Evolutionary conservation across 2,888 invertebrate genomes (phyloP).

Genomic region (Cyaniris semiargus): DNA sequence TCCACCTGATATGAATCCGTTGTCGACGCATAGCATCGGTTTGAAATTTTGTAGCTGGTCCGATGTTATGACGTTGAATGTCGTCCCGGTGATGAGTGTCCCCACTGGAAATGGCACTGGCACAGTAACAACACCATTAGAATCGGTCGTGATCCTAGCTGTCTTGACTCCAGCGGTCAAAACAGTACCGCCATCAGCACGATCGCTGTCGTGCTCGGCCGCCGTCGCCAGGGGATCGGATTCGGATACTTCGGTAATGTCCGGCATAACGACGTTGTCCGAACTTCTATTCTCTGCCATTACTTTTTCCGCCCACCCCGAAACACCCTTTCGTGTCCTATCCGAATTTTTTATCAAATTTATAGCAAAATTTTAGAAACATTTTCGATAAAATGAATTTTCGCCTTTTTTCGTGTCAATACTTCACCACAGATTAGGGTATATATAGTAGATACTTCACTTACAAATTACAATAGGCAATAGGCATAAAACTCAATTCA

Average conservation of each 20-base stretch:
- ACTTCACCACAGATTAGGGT: background rate
- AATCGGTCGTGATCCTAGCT: constrained; percentile 58
- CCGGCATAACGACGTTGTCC: constrained; percentile 85
- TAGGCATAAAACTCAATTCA: background rate
- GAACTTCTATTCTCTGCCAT: constrained; percentile 75
- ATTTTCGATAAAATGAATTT: constrained; percentile 13
- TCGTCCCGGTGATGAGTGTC: constrained; percentile 88
- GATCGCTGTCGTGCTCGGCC: constrained; percentile 82
- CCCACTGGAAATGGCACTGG: constrained; percentile 88
- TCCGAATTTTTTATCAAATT: constrained; percentile 48
- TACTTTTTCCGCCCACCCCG: constrained; percentile 58
- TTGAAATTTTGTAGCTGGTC: constrained; percentile 92
- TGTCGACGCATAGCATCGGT: constrained; percentile 92
- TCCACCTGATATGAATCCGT: constrained; percentile 87
- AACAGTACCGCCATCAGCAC: constrained; percentile 70
- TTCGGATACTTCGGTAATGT: constrained; percentile 84
- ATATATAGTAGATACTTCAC: no score
- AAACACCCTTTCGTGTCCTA: constrained; percentile 51
- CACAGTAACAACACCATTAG: constrained; percentile 74
- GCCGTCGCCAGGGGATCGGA: constrained; percentile 81
- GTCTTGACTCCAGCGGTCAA: constrained; percentile 59
- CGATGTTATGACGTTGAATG: constrained; percentile 92
- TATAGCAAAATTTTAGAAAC: constrained; percentile 19
- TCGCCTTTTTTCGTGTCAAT: constrained; percentile 6
- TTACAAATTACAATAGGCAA: no score